Conservation (phyloP, 2,113 vertebrate species). For the Cheirogaleus medius region DNA sequence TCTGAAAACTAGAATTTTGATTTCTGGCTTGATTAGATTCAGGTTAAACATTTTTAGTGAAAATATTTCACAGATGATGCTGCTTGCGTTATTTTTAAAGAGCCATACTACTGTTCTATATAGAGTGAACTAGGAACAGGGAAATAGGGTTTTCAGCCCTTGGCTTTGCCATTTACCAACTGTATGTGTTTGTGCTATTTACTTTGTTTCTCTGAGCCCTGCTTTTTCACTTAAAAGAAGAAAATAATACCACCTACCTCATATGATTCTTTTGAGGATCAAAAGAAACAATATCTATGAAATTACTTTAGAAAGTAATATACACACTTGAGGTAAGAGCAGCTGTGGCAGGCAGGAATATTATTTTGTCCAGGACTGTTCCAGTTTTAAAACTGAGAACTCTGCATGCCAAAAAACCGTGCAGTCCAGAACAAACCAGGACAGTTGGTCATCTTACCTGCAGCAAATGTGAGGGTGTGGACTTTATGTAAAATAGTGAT, state of each 20-base stretch:
- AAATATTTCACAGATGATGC: neutral
- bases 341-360: neutral
- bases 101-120: neutral
- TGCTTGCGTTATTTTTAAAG: neutral
- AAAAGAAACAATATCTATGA: slow-evolving; percentile 17
- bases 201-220: slow-evolving; percentile 36
- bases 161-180: slow-evolving; percentile 3
- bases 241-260: neutral
- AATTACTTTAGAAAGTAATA: neutral
- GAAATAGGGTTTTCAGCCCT: neutral
- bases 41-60: neutral
- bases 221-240: slow-evolving; percentile 20
- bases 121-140: neutral
- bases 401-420: neutral
- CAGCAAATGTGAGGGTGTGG: neutral
- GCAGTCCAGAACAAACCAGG: neutral
- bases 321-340: neutral
- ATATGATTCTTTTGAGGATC: neutral
- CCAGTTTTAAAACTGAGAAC: neutral
- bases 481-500: neutral
- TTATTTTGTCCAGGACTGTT: neutral
- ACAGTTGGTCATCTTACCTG: neutral
- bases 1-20: slow-evolving; percentile 22
- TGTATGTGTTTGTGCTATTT: neutral
- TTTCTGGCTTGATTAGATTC: neutral